Percentiles rank a stretch among this genome's conserved stretches.
Evolutionary conservation across 2,113 vertebrate genomes (phyloP).

Genomic region (Forbesichthys agassizii): DNA sequence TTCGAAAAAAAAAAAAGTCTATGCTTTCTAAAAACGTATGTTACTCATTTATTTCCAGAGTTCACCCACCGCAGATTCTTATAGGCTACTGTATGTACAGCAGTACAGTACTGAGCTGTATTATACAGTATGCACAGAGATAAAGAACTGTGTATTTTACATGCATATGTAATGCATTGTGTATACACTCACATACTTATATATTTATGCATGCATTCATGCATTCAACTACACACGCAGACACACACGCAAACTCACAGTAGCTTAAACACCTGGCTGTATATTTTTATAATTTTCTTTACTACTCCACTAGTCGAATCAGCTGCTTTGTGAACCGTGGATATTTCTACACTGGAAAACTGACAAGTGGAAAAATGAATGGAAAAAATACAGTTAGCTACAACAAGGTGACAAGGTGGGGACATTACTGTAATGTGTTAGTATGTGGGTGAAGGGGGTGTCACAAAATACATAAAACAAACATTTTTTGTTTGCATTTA

Average conservation of each 20-base stretch:
- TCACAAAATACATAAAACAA: slow-evolving; percentile 55
- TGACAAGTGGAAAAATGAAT: background rate
- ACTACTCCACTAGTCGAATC: background rate
- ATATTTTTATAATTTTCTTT: background rate
- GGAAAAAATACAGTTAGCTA: background rate
- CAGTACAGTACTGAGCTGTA: too few species aligned
- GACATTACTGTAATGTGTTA: background rate
- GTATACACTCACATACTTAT: slow-evolving; percentile 1
- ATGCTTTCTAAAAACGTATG: background rate
- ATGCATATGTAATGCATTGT: background rate
- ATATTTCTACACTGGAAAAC: too few species aligned
- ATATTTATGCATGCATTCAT: background rate
- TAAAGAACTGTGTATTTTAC: too few species aligned
- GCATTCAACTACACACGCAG: background rate
- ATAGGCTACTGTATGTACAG: too few species aligned
- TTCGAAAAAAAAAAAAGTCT: too few species aligned
- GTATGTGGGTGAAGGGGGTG: slow-evolving; percentile 40
- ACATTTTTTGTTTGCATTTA: slow-evolving; percentile 60
- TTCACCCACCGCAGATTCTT: too few species aligned
- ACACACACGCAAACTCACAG: background rate
- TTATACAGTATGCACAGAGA: too few species aligned
- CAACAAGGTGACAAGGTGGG: background rate
- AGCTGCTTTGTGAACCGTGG: too few species aligned
- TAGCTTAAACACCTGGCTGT: background rate
- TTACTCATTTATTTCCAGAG: background rate